Evolutionary conservation across 2,888 invertebrate genomes (phyloP).

Genomic region (Catonia carolina): DNA sequence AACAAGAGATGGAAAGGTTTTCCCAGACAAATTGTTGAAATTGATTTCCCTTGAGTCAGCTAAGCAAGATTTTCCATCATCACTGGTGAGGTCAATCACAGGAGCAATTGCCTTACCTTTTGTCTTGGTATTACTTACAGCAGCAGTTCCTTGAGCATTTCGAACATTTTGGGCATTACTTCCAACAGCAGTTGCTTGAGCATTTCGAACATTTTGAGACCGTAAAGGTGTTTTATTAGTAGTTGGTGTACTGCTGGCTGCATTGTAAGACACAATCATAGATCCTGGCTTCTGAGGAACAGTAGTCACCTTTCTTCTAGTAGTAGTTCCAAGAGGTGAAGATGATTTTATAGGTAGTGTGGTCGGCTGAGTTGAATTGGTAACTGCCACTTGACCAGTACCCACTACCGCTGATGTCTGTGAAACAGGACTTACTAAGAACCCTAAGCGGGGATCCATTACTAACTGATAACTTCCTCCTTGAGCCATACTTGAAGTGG

Average conservation of each 20-base stretch:
- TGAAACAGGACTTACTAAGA: constrained; percentile 1
- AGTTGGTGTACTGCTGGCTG: no score
- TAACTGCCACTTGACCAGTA: no score
- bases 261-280: no score
- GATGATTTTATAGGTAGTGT: not conserved
- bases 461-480: constrained; percentile 9
- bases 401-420: constrained; percentile 1
- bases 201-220: no score
- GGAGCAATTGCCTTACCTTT: constrained; percentile 39
- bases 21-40: constrained; percentile 66
- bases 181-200: no score
- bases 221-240: no score
- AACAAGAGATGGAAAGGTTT: constrained; percentile 79
- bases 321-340: not conserved
- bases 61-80: constrained; percentile 46
- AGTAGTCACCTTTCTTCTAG: not conserved
- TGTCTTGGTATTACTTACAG: no score
- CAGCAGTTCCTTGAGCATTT: not conserved
- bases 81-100: constrained; percentile 57
- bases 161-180: no score
- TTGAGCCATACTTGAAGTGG: not conserved
- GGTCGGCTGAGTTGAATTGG: not conserved
- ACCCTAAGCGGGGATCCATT: constrained; percentile 7
- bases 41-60: constrained; percentile 67
- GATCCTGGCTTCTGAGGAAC: not conserved